phyloP scores from a whole-genome alignment of 2,797 vertebrate genomes.

The Melanotaenia parkinsoni region DNA sequence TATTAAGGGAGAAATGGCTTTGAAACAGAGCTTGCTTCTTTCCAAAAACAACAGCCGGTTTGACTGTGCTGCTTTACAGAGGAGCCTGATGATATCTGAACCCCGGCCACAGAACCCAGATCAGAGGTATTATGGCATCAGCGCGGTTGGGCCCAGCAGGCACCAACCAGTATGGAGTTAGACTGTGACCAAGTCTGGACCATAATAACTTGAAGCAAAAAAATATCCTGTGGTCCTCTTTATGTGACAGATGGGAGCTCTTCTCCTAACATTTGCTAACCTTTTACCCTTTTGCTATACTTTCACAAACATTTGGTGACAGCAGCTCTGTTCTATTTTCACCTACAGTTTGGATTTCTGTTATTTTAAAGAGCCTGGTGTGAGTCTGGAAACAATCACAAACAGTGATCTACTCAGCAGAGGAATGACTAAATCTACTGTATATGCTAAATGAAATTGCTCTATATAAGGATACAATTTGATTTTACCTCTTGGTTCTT shows the following conservation, averaged over 20 bases:
- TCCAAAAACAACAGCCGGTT: constrained; percentile 69
- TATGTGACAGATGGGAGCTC: constrained; percentile 36
- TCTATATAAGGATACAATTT: constrained; percentile 16
- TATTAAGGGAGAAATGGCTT: constrained; percentile 51
- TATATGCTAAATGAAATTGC: constrained; percentile 7
- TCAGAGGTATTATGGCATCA: constrained; percentile 59
- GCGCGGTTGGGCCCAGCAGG: constrained; percentile 46
- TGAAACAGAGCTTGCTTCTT: constrained; percentile 34
- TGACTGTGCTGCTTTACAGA: constrained; percentile 41
- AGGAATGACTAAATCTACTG: constrained; percentile 45
- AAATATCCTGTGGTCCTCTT: constrained; percentile 21
- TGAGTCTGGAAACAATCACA: constrained; percentile 27
- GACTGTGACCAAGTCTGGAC: constrained; percentile 37
- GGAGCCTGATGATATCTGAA: constrained; percentile 69
- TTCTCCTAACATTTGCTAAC: constrained; percentile 31
- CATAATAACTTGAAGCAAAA: constrained; percentile 38
- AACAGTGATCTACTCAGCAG: constrained; percentile 45
- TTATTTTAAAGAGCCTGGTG: constrained; percentile 25
- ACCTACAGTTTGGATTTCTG: constrained; percentile 41
- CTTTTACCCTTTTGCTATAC: constrained; percentile 39
- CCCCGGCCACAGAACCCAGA: constrained; percentile 61
- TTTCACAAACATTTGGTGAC: constrained; percentile 66
- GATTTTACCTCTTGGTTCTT: not conserved
- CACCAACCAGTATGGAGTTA: constrained; percentile 52
- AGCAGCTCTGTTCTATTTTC: constrained; percentile 50